Evolutionary conservation across 2,888 invertebrate genomes (phyloP), one percentile per base, ranked within the genome.

Genomic region (Buathra laborator): DNA sequence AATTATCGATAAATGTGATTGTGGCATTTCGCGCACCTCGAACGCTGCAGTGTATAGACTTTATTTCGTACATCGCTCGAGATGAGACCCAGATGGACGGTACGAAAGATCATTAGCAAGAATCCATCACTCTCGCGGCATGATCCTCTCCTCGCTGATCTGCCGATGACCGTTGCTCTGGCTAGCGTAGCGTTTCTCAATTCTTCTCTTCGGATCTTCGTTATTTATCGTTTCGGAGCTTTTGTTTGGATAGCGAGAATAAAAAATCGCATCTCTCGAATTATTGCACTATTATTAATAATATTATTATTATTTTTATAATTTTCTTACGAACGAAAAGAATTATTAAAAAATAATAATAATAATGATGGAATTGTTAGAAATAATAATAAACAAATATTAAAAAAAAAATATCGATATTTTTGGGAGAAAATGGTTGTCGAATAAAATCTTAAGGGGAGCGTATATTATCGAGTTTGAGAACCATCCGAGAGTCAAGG

Each of bases 111-210:
- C 91, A 91, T 92, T 91, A 91, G 88, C 88, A 87, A 86, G 87
- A 87, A 92, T 91, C 90, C 90, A 90, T 91, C 91, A 91, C 88
- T 87, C 87, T 86, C 86, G 86, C 89, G 78, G 87, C 88, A 86
- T 89, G 90, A 90, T 90, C 88, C 90, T 84, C 67, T 84, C 87
- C 67, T 84, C 87, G 86, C 89, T 88, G 89, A 91, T 91, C 90
- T 89, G 88, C 14, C 89, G 88, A 89, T 89, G 91, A 91, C 90
- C 87, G 91, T 90, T 91, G 89, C 88, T 81, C 85, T 88, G 85
- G 64, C 59, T 76, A 1, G 37, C 81, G 81, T 83, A 90, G 89
- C 79, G 89, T 86, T 87, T 88, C 90, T 89, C 90, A 89, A 80
- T 76, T 32, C n/a, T 44, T 12, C 24, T 29, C 16, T 19, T 4